phyloP scores from a whole-genome alignment of 2,797 vertebrate genomes.

The Semaprochilodus insignis region DNA sequence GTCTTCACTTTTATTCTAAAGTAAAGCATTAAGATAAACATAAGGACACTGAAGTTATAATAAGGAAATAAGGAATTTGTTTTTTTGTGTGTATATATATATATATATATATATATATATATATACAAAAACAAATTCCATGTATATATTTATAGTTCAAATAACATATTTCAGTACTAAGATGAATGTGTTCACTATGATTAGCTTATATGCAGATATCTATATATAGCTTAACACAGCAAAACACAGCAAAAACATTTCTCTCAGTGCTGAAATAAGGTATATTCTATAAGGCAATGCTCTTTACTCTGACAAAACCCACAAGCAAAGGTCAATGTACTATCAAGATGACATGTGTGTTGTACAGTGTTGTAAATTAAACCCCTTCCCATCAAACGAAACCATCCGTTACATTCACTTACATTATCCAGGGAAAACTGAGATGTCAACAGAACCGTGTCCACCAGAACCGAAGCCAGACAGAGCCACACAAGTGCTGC shows the following conservation, averaged over 20 bases:
- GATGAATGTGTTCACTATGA: too few relatives aligned
- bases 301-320: not conserved
- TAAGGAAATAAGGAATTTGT: too few relatives aligned
- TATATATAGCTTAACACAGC: too few relatives aligned
- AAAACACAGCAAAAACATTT: not conserved
- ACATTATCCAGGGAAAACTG: conserved; percentile 71
- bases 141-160: too few relatives aligned
- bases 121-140: too few relatives aligned
- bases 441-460: conserved; percentile 60
- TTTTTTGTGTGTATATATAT: too few relatives aligned
- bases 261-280: not conserved
- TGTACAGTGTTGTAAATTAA: not conserved
- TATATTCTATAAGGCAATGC: not conserved
- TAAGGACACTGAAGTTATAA: too few relatives aligned
- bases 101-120: too few relatives aligned
- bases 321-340: conserved; percentile 71
- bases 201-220: too few relatives aligned
- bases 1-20: too few relatives aligned
- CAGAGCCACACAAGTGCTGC: conserved; percentile 63
- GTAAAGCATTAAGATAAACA: too few relatives aligned
- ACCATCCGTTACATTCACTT: conserved; percentile 72
- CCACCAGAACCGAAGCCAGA: conserved; percentile 63
- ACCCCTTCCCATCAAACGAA: conserved; percentile 34
- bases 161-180: too few relatives aligned
- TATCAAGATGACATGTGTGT: conserved; percentile 62